Evolutionary conservation across 2,113 vertebrate genomes (phyloP), one percentile per base, ranked within the genome.

Genomic region (Rhea pennata): DNA sequence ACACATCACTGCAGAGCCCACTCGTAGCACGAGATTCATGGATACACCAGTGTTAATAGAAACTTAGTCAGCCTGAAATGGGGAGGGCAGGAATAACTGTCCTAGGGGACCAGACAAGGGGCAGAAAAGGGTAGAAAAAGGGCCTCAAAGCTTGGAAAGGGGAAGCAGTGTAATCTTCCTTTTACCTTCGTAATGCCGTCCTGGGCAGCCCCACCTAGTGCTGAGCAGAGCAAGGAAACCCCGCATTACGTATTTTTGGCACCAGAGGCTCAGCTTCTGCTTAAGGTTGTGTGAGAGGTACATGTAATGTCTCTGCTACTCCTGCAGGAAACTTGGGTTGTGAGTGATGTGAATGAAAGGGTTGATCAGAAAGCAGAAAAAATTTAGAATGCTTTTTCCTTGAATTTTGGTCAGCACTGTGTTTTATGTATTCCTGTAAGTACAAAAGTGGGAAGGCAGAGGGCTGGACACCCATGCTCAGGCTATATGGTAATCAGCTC

Each of bases 371-470:
- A 93, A 77, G 27, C 48, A 61, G 24, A 56, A 84, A 58, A 50
- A 44, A 0, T 10, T 31, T 3, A 17, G 21, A 6, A 13, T 1
- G 59, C 46, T 70, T 21, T 59, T 53, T 10, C 1, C 15, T 9
- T 36, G 24, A 9, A 48, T 80, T 80, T 24, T 27, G 1, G 54
- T 77, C n/a, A 69, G 23, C 10, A 3, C 4, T 33, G 2, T 0
- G 42, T 85, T 44, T 73, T 16, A 14, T 17, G 6, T 6, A 7
- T n/a, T 50, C 15, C 65, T 61, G 50, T 1, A 48, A 48, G 46
- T 48, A 48, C 46, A 19, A 15, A 46, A 33, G 5, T 23, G 0
- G 0, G 21, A 14, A 42, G 13, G 8, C 17, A 17, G 17, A 19
- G 46, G 61, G 6, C 24, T 73, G 72, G 59, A 8, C 20, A 17